Conservation (phyloP, 1,140 invertebrate genomes). For the Gryon sp. region DNA sequence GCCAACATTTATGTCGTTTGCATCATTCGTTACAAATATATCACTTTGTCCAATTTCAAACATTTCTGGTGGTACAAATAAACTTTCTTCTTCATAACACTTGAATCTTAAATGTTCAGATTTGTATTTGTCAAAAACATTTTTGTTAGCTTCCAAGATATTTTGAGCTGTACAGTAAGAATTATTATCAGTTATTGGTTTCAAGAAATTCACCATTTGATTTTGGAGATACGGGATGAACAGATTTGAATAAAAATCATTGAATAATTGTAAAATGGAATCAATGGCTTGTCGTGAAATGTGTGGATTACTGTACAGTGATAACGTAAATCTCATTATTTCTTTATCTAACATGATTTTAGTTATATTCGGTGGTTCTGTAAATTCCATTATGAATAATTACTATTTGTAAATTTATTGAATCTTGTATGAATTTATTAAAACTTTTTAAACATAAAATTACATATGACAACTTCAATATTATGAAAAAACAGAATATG, state of each 20-base stretch:
- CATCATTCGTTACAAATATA: not conserved
- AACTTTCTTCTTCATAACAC: slow-evolving; percentile 10
- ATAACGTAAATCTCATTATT: slow-evolving; percentile 10
- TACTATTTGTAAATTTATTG: not conserved
- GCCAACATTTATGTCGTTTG: not conserved
- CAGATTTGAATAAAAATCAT: slow-evolving; percentile 14
- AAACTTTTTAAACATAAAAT: not conserved
- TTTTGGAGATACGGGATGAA: slow-evolving; percentile 33
- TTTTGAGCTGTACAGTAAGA: slow-evolving; percentile 19
- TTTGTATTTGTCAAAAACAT: slow-evolving; percentile 13
- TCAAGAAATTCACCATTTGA: slow-evolving; percentile 19
- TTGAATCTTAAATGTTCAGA: slow-evolving; percentile 12
- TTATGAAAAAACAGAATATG: no score
- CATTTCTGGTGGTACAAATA: slow-evolving; percentile 10
- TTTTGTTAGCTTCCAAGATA: slow-evolving; percentile 17
- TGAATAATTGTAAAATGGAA: slow-evolving; percentile 7
- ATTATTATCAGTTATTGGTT: slow-evolving; percentile 1
- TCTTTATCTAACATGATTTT: slow-evolving; percentile 24
- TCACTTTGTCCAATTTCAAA: slow-evolving; percentile 20
- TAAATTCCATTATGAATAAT: slow-evolving; percentile 7
- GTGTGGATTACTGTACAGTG: slow-evolving; percentile 20
- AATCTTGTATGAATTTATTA: not conserved
- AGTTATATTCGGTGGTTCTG: not conserved
- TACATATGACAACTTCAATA: no score
- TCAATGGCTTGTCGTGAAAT: slow-evolving; percentile 18